A percentile compares a stretch with the other conserved stretches of the same genome.
Evolutionary conservation across 1,140 invertebrate genomes (phyloP).

Genomic region (Calephelis nemesis): DNA sequence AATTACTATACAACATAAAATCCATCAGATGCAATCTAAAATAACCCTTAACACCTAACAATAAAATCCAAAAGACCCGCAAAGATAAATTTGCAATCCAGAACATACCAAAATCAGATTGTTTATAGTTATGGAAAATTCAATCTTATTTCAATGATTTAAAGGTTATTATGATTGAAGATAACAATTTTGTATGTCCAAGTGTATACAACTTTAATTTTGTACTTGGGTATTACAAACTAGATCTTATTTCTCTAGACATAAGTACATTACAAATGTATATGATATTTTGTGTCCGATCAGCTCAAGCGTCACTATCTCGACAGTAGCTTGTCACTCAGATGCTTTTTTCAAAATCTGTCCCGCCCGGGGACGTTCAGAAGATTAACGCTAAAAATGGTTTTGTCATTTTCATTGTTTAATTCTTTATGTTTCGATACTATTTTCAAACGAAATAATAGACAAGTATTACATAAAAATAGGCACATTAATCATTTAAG

Average conservation of each 20-base stretch:
- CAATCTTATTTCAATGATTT: constrained; percentile 18
- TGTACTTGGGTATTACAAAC: constrained; percentile 10
- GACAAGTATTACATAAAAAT: too few relatives aligned
- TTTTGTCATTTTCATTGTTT: constrained; percentile 26
- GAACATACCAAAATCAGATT: constrained; percentile 27
- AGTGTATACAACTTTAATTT: constrained; percentile 22
- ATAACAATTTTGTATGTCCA: constrained; percentile 25
- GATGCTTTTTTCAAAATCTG: constrained; percentile 41
- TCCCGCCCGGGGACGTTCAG: constrained; percentile 33
- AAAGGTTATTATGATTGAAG: constrained; percentile 25
- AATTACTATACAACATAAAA: constrained; percentile 24
- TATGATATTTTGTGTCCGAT: constrained; percentile 28
- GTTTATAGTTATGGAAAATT: constrained; percentile 14
- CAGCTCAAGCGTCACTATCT: constrained; percentile 42
- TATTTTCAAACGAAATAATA: neutral
- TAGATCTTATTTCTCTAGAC: constrained; percentile 15
- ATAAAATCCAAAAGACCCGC: constrained; percentile 25
- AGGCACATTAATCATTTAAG: too few relatives aligned
- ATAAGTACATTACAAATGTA: constrained; percentile 14
- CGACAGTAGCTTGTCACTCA: constrained; percentile 43
- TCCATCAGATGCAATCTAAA: constrained; percentile 7
- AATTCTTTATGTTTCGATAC: constrained; percentile 3
- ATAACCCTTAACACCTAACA: constrained; percentile 20
- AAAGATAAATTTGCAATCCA: constrained; percentile 29
- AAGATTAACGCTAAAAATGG: constrained; percentile 34